Evolutionary conservation across 2,113 vertebrate species (phyloP), one percentile per base, ranked within the genome.

Genomic region (Phodopus roborovskii): DNA sequence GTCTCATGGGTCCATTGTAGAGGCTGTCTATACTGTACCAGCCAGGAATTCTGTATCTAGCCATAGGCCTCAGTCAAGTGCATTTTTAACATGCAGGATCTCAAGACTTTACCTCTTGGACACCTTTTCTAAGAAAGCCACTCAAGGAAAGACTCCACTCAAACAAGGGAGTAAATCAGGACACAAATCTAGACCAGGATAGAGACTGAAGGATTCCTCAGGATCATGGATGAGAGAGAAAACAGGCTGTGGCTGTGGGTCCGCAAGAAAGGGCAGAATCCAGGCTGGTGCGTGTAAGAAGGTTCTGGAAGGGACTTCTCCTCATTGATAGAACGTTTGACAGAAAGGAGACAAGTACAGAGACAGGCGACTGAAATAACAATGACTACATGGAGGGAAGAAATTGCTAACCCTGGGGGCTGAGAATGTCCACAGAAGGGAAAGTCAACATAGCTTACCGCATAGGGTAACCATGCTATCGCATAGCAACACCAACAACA

Each of bases 111-210:
- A 45, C 42, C 20, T 88, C 11, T 60, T 5, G 30, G 82, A 91
- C 13, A 87, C 20, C 68, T 58, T 82, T 93, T 60, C 81, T 79
- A n/a, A 74, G 74, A 95, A 87, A 48, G 66, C 39, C 90, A 45
- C 81, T 82, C n/a, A 48, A 82, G 87, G 87, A 87, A 4, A 42
- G 20, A 0, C 28, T 60, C 68, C 48, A 81, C 20, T 11, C 45
- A 86, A 82, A 75, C 45, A 68, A 73, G 60, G 12, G 19, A 90
- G 33, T 68, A 89, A 81, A 87, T 1, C 17, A 66, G 81, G 24
- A 87, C 39, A 73, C 19, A 39, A 74, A 86, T 60, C 48, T 50
- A 81, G 33, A 19, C n/a, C 30, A 75, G 17, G 81, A 82, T 33
- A 86, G 45, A 42, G 45, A 79, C 0, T 6, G 53, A 60, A 9